Evolutionary conservation across 2,888 invertebrate species (phyloP).

Genomic region (Prionchulus punctatus): DNA sequence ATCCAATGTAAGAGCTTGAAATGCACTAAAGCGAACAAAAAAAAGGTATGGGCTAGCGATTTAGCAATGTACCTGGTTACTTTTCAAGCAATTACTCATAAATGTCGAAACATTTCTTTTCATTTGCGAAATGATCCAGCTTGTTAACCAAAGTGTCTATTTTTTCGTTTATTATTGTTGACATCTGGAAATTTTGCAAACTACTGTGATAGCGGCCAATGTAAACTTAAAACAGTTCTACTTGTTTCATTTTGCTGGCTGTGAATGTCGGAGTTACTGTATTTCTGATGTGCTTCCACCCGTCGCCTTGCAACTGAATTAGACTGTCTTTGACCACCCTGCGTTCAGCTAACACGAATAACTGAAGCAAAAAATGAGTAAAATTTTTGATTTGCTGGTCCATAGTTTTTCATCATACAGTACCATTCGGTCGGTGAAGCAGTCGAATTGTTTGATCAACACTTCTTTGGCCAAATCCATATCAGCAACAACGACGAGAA

Average conservation of each 20-base stretch:
- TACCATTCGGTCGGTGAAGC: constrained; percentile 32
- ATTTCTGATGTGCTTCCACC: constrained; percentile 38
- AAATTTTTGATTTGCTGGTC: neutral
- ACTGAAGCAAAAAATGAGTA: neutral
- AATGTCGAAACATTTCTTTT: neutral
- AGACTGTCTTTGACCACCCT: neutral
- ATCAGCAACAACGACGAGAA: constrained; percentile 31
- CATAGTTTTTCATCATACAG: neutral
- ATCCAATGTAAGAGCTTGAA: constrained; percentile 38
- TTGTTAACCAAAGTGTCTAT: neutral
- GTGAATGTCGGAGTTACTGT: constrained; percentile 38
- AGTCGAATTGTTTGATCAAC: constrained; percentile 31
- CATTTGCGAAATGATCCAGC: neutral
- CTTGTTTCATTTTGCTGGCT: constrained; percentile 34
- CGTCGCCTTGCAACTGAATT: constrained; percentile 24
- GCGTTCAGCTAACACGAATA: neutral
- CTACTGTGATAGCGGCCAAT: neutral
- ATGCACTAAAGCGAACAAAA: constrained; percentile 29
- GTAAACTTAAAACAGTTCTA: neutral
- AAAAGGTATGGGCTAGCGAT: no score
- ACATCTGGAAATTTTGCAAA: neutral
- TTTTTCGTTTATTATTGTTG: neutral
- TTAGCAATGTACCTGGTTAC: no score
- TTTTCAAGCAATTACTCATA: neutral
- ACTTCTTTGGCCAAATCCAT: constrained; percentile 30